Conservation (phyloP, 1,140 invertebrate genomes). For the Ruditapes philippinarum region DNA sequence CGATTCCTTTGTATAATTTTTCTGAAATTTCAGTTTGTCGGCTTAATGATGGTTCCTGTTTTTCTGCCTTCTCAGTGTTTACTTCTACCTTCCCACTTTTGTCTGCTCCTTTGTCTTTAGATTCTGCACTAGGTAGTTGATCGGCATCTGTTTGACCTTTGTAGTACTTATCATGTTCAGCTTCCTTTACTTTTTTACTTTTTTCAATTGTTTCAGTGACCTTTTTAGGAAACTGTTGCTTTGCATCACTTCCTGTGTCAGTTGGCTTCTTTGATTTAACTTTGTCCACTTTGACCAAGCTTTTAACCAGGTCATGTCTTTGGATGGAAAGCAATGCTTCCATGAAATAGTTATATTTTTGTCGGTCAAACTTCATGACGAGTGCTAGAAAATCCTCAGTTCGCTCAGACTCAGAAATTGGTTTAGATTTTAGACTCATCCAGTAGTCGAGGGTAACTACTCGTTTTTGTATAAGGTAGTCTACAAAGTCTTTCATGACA, state of each 20-base stretch:
- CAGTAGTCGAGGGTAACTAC: conserved; percentile 65
- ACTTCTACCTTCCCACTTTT: background rate
- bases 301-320: conserved; percentile 50
- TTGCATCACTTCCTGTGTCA: background rate
- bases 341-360: conserved; percentile 58
- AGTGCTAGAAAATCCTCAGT: conserved; percentile 56
- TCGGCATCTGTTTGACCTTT: conserved; percentile 49
- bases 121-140: conserved; percentile 7
- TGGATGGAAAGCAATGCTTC: conserved; percentile 48
- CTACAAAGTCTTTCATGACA: conserved; percentile 63
- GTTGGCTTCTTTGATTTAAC: conserved; percentile 39
- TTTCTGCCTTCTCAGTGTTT: background rate
- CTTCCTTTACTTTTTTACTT: background rate
- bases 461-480: conserved; percentile 59
- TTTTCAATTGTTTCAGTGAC: background rate
- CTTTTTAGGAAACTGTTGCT: background rate
- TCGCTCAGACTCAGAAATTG: conserved; percentile 58
- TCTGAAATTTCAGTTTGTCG: background rate
- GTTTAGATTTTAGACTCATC: conserved; percentile 65
- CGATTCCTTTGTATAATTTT: conserved; percentile 19
- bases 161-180: background rate
- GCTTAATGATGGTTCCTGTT: background rate
- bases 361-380: conserved; percentile 54
- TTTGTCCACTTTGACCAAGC: conserved; percentile 7
- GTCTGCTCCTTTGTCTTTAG: background rate